phyloP scores from a whole-genome alignment of 2,888 invertebrate species.

The Muschampia staudingeri region DNA sequence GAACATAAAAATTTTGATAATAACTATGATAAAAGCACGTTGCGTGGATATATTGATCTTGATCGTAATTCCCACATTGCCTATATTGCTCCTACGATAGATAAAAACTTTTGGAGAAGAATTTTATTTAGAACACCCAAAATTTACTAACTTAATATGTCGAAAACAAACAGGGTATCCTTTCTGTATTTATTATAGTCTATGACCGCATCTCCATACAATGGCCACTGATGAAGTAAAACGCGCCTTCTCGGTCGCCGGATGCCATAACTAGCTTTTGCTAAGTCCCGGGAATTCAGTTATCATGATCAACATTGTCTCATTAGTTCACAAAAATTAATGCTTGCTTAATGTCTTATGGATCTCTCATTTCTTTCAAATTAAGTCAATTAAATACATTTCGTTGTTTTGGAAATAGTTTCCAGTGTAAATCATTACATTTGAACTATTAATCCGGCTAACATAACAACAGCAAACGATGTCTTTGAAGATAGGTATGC shows the following conservation, averaged over 20 bases:
- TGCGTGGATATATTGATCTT: too few species aligned
- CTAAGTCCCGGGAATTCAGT: slow-evolving; percentile 28
- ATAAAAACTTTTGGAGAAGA: not conserved
- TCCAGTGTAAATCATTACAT: too few species aligned
- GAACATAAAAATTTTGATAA: too few species aligned
- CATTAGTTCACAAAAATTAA: slow-evolving; percentile 10
- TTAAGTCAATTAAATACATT: too few species aligned
- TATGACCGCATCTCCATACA: slow-evolving; percentile 46
- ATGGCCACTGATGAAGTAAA: slow-evolving; percentile 61
- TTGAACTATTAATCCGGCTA: too few species aligned
- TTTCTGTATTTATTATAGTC: slow-evolving; percentile 2
- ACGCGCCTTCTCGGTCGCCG: slow-evolving; percentile 57
- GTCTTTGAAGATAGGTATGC: too few species aligned
- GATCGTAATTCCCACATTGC: too few species aligned
- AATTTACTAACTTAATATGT: not conserved
- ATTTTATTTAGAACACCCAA: not conserved
- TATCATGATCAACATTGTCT: slow-evolving; percentile 45
- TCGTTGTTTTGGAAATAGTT: too few species aligned
- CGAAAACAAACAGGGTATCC: not conserved
- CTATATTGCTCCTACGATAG: too few species aligned
- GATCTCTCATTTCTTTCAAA: not conserved
- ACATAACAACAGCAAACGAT: too few species aligned
- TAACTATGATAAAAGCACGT: too few species aligned
- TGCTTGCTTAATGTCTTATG: not conserved
- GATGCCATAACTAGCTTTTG: slow-evolving; percentile 15